Conservation (phyloP, 2,888 invertebrate species). For the Callimorpha dominula region DNA sequence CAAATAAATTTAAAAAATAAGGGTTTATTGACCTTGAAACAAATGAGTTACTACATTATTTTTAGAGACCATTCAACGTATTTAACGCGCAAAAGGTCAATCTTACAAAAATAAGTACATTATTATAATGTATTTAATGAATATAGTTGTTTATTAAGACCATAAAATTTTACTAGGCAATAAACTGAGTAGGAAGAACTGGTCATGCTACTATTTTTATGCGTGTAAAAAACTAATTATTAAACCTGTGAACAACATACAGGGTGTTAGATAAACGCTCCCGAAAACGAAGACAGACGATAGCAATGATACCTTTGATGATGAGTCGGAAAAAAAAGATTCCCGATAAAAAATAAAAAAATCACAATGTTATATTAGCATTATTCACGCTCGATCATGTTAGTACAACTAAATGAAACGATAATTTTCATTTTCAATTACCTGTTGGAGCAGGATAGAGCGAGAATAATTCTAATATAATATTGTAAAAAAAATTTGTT, state of each 20-base stretch:
- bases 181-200: neutral
- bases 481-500: too few species aligned
- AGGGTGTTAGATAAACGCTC: too few species aligned
- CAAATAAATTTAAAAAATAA: neutral
- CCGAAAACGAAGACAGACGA: too few species aligned
- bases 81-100: neutral
- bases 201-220: constrained; percentile 12
- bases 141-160: neutral
- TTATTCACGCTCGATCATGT: too few species aligned
- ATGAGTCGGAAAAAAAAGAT: too few species aligned
- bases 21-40: neutral
- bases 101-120: neutral
- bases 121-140: constrained; percentile 2
- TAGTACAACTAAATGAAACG: too few species aligned
- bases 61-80: neutral
- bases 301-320: too few species aligned
- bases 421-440: too few species aligned
- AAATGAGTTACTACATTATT: neutral
- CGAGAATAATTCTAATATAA: too few species aligned
- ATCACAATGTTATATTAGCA: too few species aligned
- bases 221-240: constrained; percentile 8
- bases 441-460: too few species aligned
- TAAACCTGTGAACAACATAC: neutral
- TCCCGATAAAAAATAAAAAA: too few species aligned
- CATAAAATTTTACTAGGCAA: neutral